A percentile compares a stretch with the other conserved stretches of the same genome.
These are phyloP conservation scores for Rhea pennata DNA, from an alignment of 2,113 vertebrate species.

Conservation along the genomic window DNA sequence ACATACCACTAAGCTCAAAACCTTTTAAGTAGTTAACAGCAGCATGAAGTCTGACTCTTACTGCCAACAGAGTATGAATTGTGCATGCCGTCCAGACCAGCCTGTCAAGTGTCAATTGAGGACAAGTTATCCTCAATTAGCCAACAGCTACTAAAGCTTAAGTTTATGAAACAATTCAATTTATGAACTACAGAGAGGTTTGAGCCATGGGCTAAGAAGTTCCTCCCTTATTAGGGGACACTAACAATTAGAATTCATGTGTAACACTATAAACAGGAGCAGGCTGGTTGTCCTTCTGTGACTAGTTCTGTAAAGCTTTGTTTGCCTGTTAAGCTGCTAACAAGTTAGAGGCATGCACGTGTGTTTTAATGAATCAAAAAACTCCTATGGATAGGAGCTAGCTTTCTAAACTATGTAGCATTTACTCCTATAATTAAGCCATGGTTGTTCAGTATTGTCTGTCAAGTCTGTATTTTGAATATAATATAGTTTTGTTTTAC, in stretches of 20 bases:
- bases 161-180: slow-evolving; percentile 2
- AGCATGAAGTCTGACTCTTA: neutral
- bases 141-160: slow-evolving; percentile 44
- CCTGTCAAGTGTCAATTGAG: neutral
- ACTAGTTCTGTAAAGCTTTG: slow-evolving; percentile 32
- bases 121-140: neutral
- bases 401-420: neutral
- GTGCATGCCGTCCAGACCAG: neutral
- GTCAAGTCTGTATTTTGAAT: slow-evolving; percentile 48
- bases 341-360: slow-evolving; percentile 26
- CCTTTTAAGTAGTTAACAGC: neutral
- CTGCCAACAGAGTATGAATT: neutral
- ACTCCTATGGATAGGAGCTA: neutral
- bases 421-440: slow-evolving; percentile 30
- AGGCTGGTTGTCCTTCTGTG: neutral
- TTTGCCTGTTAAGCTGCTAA: slow-evolving; percentile 27
- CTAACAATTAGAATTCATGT: neutral
- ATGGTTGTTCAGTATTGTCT: slow-evolving; percentile 41
- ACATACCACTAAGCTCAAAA: neutral
- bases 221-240: neutral
- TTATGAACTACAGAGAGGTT: neutral
- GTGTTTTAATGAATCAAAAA: neutral
- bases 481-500: neutral
- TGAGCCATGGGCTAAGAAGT: neutral
- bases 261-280: neutral